Percentiles rank a stretch among this genome's conserved stretches.
Evolutionary conservation across 2,888 invertebrate species (phyloP).

Genomic region (Cenopis cana): DNA sequence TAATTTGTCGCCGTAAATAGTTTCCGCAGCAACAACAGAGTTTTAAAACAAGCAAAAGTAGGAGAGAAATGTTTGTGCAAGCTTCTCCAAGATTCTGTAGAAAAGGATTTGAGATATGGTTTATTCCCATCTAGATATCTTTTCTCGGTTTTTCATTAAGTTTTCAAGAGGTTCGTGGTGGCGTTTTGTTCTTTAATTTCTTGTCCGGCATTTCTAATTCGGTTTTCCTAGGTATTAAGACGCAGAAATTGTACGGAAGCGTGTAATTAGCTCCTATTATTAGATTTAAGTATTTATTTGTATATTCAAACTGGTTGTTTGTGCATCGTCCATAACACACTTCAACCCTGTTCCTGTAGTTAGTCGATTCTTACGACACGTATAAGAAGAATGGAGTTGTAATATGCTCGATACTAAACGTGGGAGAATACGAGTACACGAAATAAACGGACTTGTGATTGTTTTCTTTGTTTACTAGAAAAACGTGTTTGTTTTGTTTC

Average conservation of each 20-base stretch:
- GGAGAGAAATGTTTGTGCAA: slow-evolving; percentile 37
- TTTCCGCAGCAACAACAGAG: slow-evolving; percentile 44
- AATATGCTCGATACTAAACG: neutral
- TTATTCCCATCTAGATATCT: slow-evolving; percentile 48
- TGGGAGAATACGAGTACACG: neutral
- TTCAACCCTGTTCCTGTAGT: neutral
- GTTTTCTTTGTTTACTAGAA: no score
- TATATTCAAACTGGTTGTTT: neutral
- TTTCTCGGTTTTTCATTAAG: slow-evolving; percentile 51
- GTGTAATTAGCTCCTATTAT: no score
- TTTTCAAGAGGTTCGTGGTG: slow-evolving; percentile 46
- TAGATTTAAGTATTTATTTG: no score
- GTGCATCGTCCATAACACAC: neutral
- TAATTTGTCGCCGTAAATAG: slow-evolving; percentile 42
- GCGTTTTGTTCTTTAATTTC: slow-evolving; percentile 38
- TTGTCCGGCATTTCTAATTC: slow-evolving; percentile 44
- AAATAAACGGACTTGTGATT: neutral
- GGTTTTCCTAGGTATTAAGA: neutral
- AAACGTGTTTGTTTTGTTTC: neutral
- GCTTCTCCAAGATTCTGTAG: slow-evolving; percentile 44
- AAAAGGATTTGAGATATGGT: slow-evolving; percentile 49
- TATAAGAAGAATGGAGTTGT: neutral
- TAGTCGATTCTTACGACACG: neutral
- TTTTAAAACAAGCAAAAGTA: slow-evolving; percentile 48
- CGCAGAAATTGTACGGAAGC: neutral